These are phyloP conservation scores for Psilopogon haemacephalus DNA, from an alignment of 2,113 vertebrate species.

Conservation along the genomic window DNA sequence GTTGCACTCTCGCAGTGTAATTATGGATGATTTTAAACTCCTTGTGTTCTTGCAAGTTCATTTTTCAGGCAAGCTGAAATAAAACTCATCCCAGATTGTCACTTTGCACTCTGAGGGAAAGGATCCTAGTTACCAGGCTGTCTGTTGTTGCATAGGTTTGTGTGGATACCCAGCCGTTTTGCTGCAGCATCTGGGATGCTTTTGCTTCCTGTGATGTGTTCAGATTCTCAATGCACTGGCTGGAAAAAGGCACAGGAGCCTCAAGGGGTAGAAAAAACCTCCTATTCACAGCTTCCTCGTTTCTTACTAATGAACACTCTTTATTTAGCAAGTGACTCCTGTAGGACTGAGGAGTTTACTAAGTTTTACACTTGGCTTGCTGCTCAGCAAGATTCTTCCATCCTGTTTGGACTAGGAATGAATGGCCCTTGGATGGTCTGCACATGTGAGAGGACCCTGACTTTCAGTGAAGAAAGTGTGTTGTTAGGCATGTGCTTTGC, in stretches of 20 bases:
- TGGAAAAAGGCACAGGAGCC: constrained; percentile 7
- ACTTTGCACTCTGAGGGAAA: constrained; percentile 15
- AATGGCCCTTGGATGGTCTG: neutral
- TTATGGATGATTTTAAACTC: constrained; percentile 41
- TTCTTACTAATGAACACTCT: constrained; percentile 7
- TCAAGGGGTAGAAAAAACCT: constrained; percentile 30
- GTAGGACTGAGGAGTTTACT: neutral
- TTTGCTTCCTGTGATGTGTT: neutral
- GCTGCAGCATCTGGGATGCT: neutral
- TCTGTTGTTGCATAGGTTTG: constrained; percentile 2
- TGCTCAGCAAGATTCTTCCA: neutral
- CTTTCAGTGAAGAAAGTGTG: neutral
- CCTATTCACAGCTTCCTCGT: neutral
- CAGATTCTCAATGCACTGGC: neutral
- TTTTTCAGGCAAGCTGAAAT: constrained; percentile 39
- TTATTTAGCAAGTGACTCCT: constrained; percentile 45
- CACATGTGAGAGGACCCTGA: neutral
- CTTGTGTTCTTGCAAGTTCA: constrained; percentile 42
- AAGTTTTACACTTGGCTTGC: neutral
- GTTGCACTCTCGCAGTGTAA: constrained; percentile 34
- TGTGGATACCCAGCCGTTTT: neutral
- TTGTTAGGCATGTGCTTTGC: neutral
- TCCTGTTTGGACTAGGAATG: neutral
- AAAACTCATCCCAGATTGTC: constrained; percentile 10
- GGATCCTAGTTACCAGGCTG: neutral